Evolutionary conservation across 2,797 vertebrate genomes (phyloP).

Genomic region (Clarias pachynema): DNA sequence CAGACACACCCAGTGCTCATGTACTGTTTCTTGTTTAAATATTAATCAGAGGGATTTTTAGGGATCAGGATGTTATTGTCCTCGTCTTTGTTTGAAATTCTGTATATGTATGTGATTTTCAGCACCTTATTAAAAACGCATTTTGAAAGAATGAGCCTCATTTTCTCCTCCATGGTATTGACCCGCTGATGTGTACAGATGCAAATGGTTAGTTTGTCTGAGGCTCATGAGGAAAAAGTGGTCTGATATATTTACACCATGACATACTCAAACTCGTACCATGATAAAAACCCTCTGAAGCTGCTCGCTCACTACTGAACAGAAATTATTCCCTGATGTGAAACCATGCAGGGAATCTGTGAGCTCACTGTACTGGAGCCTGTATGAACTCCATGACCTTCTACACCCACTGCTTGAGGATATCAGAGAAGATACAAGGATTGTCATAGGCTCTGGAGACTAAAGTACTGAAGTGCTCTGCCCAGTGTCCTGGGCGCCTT

Average conservation of each 20-base stretch:
- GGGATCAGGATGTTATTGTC: slow-evolving; percentile 52
- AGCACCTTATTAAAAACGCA: slow-evolving; percentile 77
- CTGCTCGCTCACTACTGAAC: slow-evolving; percentile 31
- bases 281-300: slow-evolving; percentile 38
- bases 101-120: slow-evolving; percentile 64
- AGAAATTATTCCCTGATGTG: slow-evolving; percentile 38
- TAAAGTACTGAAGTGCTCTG: slow-evolving; percentile 17
- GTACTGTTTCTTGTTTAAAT: slow-evolving; percentile 49
- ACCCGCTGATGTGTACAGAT: not conserved
- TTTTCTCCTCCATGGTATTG: not conserved
- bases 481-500: slow-evolving; percentile 25
- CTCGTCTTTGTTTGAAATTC: slow-evolving; percentile 52
- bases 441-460: not conserved
- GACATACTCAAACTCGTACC: slow-evolving; percentile 18
- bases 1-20: slow-evolving; percentile 32
- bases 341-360: slow-evolving; percentile 37
- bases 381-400: slow-evolving; percentile 28
- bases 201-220: not conserved
- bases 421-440: slow-evolving; percentile 35
- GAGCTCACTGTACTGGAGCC: slow-evolving; percentile 58
- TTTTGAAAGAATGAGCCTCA: slow-evolving; percentile 54
- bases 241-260: not conserved
- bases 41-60: slow-evolving; percentile 32
- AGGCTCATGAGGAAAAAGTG: not conserved
- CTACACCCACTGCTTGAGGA: slow-evolving; percentile 36